Conservation (phyloP, 2,888 invertebrate species). For the Neoascia interrupta region DNA sequence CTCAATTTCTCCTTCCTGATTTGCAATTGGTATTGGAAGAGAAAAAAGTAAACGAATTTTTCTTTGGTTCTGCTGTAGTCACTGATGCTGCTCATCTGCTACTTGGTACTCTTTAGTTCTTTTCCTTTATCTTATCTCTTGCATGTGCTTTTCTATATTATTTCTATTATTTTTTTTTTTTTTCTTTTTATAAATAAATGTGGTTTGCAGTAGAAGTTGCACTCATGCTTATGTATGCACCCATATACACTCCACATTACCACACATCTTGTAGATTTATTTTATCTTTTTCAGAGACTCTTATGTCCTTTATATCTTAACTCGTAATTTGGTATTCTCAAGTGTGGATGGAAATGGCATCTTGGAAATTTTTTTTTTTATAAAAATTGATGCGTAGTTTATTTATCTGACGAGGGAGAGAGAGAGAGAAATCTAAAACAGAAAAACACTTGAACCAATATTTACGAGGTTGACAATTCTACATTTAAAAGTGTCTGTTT, state of each 20-base stretch:
- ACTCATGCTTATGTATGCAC: background rate
- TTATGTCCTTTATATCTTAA: too few species aligned
- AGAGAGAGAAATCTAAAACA: slow-evolving; percentile 1
- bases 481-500: background rate
- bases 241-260: background rate
- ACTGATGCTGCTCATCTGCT: slow-evolving; percentile 45
- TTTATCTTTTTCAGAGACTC: background rate
- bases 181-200: background rate
- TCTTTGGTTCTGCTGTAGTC: slow-evolving; percentile 24
- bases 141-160: slow-evolving; percentile 20
- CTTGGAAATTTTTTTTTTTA: background rate
- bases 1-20: slow-evolving; percentile 10
- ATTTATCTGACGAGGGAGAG: background rate
- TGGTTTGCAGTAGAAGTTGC: slow-evolving; percentile 21
- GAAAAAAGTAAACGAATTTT: slow-evolving; percentile 19
- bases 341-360: too few species aligned
- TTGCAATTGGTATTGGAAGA: slow-evolving; percentile 29
- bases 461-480: slow-evolving; percentile 18
- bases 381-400: slow-evolving; percentile 13
- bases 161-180: background rate
- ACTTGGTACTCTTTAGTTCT: slow-evolving; percentile 34
- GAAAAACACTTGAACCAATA: slow-evolving; percentile 21
- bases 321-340: too few species aligned
- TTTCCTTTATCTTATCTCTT: slow-evolving; percentile 41
- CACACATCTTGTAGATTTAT: background rate